These are phyloP conservation scores for Patiria miniata DNA, from an alignment of 35 echinoderm and acorn worm genomes.

Conservation along the genomic window DNA sequence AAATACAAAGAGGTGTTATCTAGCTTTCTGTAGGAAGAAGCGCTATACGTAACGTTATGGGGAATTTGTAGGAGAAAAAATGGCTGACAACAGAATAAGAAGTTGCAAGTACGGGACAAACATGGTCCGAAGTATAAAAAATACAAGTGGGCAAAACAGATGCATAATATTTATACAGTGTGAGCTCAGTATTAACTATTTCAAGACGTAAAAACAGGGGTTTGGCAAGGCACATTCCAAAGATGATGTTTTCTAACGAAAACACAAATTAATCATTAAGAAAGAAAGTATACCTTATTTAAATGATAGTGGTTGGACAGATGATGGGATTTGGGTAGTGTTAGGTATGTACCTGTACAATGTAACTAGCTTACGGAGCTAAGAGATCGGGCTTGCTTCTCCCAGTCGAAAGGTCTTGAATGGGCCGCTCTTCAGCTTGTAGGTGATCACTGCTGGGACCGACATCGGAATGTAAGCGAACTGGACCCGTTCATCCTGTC, in stretches of 20 bases:
- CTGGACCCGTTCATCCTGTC: not conserved
- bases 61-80: not conserved
- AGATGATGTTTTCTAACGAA: not conserved
- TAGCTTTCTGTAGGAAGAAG: not conserved
- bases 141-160: not conserved
- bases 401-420: not conserved
- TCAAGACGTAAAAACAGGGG: too few relatives aligned
- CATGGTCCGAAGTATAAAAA: too few relatives aligned
- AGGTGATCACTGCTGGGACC: conserved; percentile 5
- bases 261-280: not conserved
- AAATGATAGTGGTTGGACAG: not conserved
- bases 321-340: not conserved
- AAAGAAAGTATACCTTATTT: too few relatives aligned
- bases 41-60: not conserved
- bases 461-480: not conserved
- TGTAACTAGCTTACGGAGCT: not conserved
- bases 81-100: not conserved
- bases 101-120: not conserved
- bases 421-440: conserved; percentile 1
- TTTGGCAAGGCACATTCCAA: conserved; percentile 1
- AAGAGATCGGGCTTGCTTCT: not conserved
- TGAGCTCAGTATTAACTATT: too few relatives aligned
- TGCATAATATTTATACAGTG: too few relatives aligned
- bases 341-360: not conserved
- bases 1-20: not conserved